Evolutionary conservation across 92 coral and sea anemone species (phyloP).

Genomic region (Parazoanthus swiftii): DNA sequence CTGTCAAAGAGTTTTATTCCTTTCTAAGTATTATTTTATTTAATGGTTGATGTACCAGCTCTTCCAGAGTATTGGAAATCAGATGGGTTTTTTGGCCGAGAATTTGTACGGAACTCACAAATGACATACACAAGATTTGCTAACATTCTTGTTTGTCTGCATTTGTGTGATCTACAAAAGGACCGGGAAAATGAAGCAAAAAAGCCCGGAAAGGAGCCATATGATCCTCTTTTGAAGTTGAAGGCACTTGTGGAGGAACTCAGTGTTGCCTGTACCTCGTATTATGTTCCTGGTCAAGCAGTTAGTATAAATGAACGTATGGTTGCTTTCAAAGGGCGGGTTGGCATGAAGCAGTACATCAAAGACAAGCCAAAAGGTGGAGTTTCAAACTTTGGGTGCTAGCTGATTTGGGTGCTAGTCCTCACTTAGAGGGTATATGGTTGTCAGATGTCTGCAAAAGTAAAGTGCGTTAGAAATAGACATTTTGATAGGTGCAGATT

Average conservation of each 20-base stretch:
- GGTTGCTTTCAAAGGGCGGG: conserved; percentile 29
- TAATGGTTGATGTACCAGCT: conserved; percentile 7
- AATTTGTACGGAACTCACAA: conserved; percentile 3
- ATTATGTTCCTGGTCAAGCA: conserved; percentile 21
- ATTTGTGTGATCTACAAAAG: conserved; percentile 3
- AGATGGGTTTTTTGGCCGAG: not conserved
- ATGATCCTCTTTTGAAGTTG: conserved; percentile 28
- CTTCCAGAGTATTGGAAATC: not conserved
- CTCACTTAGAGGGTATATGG: too few species aligned
- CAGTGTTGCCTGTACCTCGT: not conserved
- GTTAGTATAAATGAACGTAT: conserved; percentile 16
- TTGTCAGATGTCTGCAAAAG: too few species aligned
- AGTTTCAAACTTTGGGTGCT: conserved; percentile 33
- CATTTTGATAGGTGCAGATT: too few species aligned
- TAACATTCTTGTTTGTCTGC: conserved; percentile 7
- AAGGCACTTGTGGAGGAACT: conserved; percentile 18
- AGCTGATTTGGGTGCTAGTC: not conserved
- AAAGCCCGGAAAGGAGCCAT: conserved; percentile 20
- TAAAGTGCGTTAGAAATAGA: too few species aligned
- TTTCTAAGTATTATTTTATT: conserved; percentile 1
- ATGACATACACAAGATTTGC: conserved; percentile 8
- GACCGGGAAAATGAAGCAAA: conserved; percentile 9
- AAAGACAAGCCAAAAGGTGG: conserved; percentile 21
- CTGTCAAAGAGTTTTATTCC: not conserved
- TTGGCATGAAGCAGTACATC: conserved; percentile 21